Percentiles rank a stretch among this genome's conserved stretches.
These are phyloP conservation scores for Phenacoccus solenopsis DNA, from an alignment of 1,140 invertebrate species.

Conservation along the genomic window DNA sequence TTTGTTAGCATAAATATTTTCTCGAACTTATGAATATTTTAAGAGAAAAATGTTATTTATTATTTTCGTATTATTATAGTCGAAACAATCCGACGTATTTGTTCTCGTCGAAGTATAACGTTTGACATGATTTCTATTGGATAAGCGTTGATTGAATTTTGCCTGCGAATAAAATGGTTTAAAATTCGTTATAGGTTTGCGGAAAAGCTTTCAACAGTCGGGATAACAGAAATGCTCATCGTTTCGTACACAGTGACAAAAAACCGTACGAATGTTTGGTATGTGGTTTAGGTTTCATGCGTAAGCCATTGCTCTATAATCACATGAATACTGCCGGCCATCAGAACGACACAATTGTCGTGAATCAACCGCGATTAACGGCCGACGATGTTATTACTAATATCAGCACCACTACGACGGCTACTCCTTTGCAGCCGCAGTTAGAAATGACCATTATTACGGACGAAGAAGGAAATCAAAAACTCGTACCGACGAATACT, in stretches of 20 bases:
- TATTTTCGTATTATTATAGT: no score
- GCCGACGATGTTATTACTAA: slow-evolving; percentile 35
- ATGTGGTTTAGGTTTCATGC: slow-evolving; percentile 69
- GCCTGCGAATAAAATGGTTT: no score
- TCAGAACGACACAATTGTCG: slow-evolving; percentile 59
- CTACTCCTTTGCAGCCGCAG: slow-evolving; percentile 33
- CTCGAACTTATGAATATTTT: no score
- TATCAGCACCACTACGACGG: slow-evolving; percentile 35
- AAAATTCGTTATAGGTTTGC: slow-evolving; percentile 60
- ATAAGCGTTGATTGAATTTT: no score
- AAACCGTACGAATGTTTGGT: slow-evolving; percentile 73
- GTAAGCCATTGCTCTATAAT: slow-evolving; percentile 62
- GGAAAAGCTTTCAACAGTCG: slow-evolving; percentile 71
- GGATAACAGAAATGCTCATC: slow-evolving; percentile 71
- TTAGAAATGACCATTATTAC: slow-evolving; percentile 34
- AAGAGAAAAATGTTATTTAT: no score
- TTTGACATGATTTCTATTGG: no score
- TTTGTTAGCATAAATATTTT: no score
- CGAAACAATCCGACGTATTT: no score
- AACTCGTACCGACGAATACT: slow-evolving; percentile 23
- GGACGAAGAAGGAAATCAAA: slow-evolving; percentile 28
- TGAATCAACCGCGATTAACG: slow-evolving; percentile 58
- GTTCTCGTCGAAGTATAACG: no score
- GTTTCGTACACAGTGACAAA: slow-evolving; percentile 71
- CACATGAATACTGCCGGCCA: slow-evolving; percentile 63